A percentile compares a stretch with the other conserved stretches of the same genome.
These are phyloP conservation scores for Caenorhabditis drosophilae DNA, from an alignment of 2,888 invertebrate species.

Conservation along the genomic window DNA sequence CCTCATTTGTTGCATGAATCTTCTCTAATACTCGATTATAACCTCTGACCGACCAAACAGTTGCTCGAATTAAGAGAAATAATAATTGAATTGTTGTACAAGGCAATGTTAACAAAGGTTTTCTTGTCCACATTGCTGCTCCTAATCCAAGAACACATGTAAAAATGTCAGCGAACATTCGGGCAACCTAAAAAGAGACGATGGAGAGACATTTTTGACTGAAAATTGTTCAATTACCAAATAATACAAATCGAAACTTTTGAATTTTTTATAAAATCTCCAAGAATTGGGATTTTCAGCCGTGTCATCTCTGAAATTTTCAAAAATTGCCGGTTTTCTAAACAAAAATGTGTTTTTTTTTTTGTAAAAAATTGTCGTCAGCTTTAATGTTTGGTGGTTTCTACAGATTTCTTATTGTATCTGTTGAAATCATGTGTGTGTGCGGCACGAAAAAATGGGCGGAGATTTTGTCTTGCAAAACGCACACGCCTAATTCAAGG, in stretches of 20 bases:
- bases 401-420: too few species aligned
- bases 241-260: constrained; percentile 50
- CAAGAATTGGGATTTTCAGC: constrained; percentile 49
- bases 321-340: too few species aligned
- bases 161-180: constrained; percentile 60
- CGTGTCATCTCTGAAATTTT: constrained; percentile 49
- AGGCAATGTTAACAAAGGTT: constrained; percentile 49
- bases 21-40: constrained; percentile 36
- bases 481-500: too few species aligned
- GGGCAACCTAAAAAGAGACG: constrained; percentile 33
- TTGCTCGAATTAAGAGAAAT: constrained; percentile 46
- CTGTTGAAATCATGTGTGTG: too few species aligned
- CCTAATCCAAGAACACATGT: constrained; percentile 57
- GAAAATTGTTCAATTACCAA: too few species aligned
- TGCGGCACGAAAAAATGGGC: too few species aligned
- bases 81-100: constrained; percentile 54
- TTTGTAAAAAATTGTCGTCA: too few species aligned
- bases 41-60: constrained; percentile 50
- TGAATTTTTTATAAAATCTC: constrained; percentile 52
- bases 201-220: not conserved
- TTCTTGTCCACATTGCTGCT: constrained; percentile 61
- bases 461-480: too few species aligned
- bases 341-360: too few species aligned
- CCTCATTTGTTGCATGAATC: constrained; percentile 41
- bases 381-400: too few species aligned